Evolutionary conservation across 2,888 invertebrate species (phyloP).

Genomic region (Leptopterna dolabrata): DNA sequence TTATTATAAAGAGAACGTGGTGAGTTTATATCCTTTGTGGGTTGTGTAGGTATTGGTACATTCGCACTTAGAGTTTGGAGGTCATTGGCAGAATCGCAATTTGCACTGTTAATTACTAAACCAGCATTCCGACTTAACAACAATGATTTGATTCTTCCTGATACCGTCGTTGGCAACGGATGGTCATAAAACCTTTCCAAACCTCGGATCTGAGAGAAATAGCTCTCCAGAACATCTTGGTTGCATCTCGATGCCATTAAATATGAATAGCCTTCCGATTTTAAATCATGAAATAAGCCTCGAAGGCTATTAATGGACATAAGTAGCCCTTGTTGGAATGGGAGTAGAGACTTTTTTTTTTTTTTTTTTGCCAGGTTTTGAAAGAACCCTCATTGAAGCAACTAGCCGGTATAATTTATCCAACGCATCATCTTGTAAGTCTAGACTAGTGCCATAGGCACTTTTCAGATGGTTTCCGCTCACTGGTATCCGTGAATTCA

Average conservation of each 20-base stretch:
- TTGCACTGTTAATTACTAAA: no score
- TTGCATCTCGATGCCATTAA: neutral
- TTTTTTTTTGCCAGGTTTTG: neutral
- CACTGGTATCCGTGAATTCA: no score
- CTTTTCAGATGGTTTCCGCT: no score
- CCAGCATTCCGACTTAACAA: neutral
- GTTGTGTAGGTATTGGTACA: no score
- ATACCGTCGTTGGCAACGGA: neutral
- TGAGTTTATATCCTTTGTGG: no score
- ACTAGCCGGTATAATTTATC: neutral
- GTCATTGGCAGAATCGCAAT: no score
- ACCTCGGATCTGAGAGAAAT: neutral
- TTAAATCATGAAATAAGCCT: no score
- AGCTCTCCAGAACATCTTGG: neutral
- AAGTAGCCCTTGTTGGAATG: neutral
- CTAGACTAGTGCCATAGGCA: no score
- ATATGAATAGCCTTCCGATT: no score
- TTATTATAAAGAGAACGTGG: no score
- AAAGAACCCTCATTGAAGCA: no score
- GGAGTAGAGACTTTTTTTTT: neutral
- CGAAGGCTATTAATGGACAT: neutral
- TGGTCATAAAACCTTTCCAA: neutral
- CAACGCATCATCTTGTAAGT: neutral
- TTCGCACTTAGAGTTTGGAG: no score
- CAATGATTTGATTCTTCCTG: neutral